Base-by-base conservation (phyloP, 2,888 invertebrate genomes). In the Neria commutata region DNA sequence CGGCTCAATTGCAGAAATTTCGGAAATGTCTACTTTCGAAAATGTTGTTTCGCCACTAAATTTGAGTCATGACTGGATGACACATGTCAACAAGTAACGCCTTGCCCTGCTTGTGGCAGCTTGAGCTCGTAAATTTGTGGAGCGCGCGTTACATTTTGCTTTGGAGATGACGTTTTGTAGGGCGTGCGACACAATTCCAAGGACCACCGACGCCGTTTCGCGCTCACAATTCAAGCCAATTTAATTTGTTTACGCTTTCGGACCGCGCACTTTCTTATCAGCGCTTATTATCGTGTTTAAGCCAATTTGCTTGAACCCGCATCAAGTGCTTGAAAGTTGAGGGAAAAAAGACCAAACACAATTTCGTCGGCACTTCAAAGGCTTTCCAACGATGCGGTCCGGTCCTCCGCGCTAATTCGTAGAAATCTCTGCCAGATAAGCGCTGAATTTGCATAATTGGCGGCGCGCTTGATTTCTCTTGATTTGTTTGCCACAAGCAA, bases 1-100 rank as follows among this genome's bases (percentile, higher is more conserved):
- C 57, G 62, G 62, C 54, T 61, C 54, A 53, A 21, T 47, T 48
- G 45, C 6, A 23, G 46, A 21, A 6, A 21, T n/a, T n/a, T n/a
- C n/a, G n/a, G n/a, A n/a, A n/a, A n/a, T n/a, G n/a, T n/a, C n/a
- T n/a, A n/a, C n/a, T n/a, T n/a, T n/a, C n/a, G n/a, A n/a, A n/a
- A n/a, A n/a, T n/a, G n/a, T n/a, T n/a, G 37, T 10, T 37, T 11
- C 8, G n/a, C 37, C 37, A 14, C n/a, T n/a, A 42, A 5, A 19
- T 17, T 42, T 42, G 42, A 42, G 42, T 42, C 42, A 42, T 42
- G n/a, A n/a, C 42, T 42, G 17, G n/a, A 42, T 42, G 42, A 19
- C 42, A 19, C 37, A 37, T 37, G 29, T 29, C 29, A 8, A 6
- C 29, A 29, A 8, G 29, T n/a, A 29, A 11, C 29, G 29, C 29